phyloP scores from a whole-genome alignment of 2,888 invertebrate genomes.

The Parelbella ahira region DNA sequence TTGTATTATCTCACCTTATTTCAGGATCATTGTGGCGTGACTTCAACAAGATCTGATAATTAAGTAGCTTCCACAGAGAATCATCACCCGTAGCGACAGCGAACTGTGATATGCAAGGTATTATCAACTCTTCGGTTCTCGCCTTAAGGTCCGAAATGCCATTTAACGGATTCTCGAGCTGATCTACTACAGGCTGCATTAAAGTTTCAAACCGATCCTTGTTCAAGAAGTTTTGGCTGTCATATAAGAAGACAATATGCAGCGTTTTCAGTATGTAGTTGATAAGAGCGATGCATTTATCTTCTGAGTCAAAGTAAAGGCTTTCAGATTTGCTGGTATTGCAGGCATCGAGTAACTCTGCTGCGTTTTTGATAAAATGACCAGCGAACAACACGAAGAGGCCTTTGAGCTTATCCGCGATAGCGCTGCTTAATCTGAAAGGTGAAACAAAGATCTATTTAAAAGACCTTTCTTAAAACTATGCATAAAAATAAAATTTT shows the following conservation, averaged over 20 bases:
- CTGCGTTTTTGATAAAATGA: constrained; percentile 90
- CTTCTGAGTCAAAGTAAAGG: constrained; percentile 74
- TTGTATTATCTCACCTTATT: constrained; percentile 83
- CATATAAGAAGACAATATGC: constrained; percentile 88
- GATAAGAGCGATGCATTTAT: constrained; percentile 82
- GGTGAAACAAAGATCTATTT: too few relatives aligned
- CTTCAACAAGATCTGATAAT: constrained; percentile 94
- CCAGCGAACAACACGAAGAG: constrained; percentile 95
- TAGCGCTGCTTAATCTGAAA: constrained; percentile 85
- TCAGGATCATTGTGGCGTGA: constrained; percentile 87
- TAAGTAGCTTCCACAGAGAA: constrained; percentile 92
- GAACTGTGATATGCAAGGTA: constrained; percentile 91
- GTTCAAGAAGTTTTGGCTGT: constrained; percentile 91
- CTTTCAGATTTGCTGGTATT: constrained; percentile 81
- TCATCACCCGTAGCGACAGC: constrained; percentile 92
- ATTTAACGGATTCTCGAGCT: constrained; percentile 88
- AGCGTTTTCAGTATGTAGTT: constrained; percentile 88
- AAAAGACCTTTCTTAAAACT: too few relatives aligned
- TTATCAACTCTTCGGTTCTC: constrained; percentile 82
- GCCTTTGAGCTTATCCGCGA: constrained; percentile 91
- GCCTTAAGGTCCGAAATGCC: constrained; percentile 80
- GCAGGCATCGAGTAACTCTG: constrained; percentile 84
- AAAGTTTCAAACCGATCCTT: constrained; percentile 91
- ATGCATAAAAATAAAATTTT: too few relatives aligned
- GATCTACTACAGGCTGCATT: constrained; percentile 93